Conservation (phyloP, 2,797 vertebrate genomes). For the Hydrocynus forskahlii region DNA sequence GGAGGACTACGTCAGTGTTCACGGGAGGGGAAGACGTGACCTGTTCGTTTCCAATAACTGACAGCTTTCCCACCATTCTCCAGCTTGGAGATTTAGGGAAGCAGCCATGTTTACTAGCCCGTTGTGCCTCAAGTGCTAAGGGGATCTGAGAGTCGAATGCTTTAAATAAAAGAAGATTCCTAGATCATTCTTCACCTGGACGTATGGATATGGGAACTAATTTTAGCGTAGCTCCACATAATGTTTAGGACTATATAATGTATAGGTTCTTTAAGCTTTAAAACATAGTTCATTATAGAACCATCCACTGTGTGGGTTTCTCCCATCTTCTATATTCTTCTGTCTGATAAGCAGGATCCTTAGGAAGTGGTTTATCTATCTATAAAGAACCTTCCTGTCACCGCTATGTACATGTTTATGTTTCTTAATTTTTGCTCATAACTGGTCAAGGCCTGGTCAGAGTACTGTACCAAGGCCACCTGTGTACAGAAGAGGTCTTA, state of each 20-base stretch:
- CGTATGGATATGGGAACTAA: background rate
- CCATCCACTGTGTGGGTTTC: background rate
- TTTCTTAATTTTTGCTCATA: constrained; percentile 48
- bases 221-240: background rate
- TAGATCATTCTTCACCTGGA: background rate
- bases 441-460: constrained; percentile 26
- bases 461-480: constrained; percentile 25
- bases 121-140: constrained; percentile 34
- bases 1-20: constrained; percentile 44
- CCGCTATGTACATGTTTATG: background rate
- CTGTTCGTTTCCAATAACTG: constrained; percentile 51
- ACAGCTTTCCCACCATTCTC: constrained; percentile 41
- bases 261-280: background rate
- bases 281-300: background rate
- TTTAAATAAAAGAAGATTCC: background rate
- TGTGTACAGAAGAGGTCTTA: constrained; percentile 3
- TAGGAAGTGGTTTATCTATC: background rate
- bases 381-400: background rate
- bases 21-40: constrained; percentile 28
- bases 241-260: background rate
- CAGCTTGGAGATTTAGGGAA: constrained; percentile 40
- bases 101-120: constrained; percentile 24
- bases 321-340: too few species aligned
- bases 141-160: constrained; percentile 13
- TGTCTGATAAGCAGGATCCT: too few species aligned